A percentile compares a stretch with the other conserved stretches of the same genome.
Evolutionary conservation across 1,140 invertebrate species (phyloP).

Genomic region (Trichonephila inaurata): DNA sequence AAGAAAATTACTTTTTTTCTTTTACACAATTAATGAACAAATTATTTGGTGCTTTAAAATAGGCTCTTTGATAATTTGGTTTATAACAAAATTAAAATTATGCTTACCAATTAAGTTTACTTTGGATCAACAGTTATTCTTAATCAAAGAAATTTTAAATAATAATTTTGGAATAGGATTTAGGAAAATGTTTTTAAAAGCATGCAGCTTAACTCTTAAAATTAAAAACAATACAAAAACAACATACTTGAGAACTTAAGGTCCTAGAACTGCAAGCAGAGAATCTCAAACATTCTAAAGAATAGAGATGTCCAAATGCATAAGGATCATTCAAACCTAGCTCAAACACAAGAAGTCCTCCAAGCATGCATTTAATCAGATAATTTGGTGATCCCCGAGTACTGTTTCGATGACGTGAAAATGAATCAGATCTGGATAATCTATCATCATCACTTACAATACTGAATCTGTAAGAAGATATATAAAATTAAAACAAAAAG

Average conservation of each 20-base stretch:
- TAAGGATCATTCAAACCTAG: constrained; percentile 88
- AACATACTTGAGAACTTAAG: constrained; percentile 80
- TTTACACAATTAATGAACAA: no score
- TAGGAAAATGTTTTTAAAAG: no score
- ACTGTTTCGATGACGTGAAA: constrained; percentile 58
- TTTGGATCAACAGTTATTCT: no score
- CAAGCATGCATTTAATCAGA: constrained; percentile 79
- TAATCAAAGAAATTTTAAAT: no score
- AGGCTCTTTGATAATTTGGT: no score
- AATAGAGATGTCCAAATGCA: constrained; percentile 87
- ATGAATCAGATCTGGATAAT: constrained; percentile 38
- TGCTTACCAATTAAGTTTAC: no score
- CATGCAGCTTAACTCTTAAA: not conserved
- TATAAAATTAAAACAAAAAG: not conserved
- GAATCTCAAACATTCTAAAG: constrained; percentile 86
- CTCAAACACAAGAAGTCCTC: constrained; percentile 87
- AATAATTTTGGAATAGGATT: no score
- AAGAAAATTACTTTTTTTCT: no score
- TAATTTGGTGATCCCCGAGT: constrained; percentile 60
- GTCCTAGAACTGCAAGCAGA: constrained; percentile 78
- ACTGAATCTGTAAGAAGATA: constrained; percentile 37
- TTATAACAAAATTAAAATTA: no score
- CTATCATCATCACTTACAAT: constrained; percentile 55
- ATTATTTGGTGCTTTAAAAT: no score
- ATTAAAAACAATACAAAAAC: not conserved